Evolutionary conservation across 2,797 vertebrate species (phyloP).

Genomic region (Synanceia verrucosa): DNA sequence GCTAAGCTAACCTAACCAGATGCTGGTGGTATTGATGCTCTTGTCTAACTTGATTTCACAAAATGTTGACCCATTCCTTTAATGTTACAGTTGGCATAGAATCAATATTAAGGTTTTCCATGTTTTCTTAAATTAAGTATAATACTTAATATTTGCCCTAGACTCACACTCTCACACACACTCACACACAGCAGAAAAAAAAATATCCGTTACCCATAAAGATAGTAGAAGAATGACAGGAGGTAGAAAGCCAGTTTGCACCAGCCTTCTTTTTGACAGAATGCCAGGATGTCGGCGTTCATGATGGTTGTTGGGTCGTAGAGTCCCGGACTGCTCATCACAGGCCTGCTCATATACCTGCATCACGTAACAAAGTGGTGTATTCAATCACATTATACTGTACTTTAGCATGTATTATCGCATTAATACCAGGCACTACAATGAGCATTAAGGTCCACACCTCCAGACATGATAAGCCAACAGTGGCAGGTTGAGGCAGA

Average conservation of each 20-base stretch:
- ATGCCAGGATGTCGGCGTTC: conserved; percentile 98
- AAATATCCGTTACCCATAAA: conserved; percentile 89
- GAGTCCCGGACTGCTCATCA: conserved; percentile 97
- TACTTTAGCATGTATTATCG: background rate
- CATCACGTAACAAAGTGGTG: background rate
- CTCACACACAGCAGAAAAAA: background rate
- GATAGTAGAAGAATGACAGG: conserved; percentile 99
- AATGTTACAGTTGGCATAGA: background rate
- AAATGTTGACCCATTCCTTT: background rate
- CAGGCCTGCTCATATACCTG: conserved; percentile 88
- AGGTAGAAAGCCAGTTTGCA: conserved; percentile 99
- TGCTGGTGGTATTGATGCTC: no score
- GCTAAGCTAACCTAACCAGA: no score
- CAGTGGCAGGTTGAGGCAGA: conserved; percentile 96
- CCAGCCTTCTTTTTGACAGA: conserved; percentile 99
- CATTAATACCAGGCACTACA: background rate
- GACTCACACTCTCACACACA: no score
- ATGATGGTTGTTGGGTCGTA: conserved; percentile 99
- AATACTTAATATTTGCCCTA: no score
- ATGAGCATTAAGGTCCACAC: conserved; percentile 69
- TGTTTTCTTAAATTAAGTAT: no score
- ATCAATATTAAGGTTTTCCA: background rate
- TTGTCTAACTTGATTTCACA: background rate
- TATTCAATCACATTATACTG: background rate
- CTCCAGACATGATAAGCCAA: conserved; percentile 99